Base-by-base conservation (phyloP, 2,888 invertebrate genomes). In the Pammene fasciana region DNA sequence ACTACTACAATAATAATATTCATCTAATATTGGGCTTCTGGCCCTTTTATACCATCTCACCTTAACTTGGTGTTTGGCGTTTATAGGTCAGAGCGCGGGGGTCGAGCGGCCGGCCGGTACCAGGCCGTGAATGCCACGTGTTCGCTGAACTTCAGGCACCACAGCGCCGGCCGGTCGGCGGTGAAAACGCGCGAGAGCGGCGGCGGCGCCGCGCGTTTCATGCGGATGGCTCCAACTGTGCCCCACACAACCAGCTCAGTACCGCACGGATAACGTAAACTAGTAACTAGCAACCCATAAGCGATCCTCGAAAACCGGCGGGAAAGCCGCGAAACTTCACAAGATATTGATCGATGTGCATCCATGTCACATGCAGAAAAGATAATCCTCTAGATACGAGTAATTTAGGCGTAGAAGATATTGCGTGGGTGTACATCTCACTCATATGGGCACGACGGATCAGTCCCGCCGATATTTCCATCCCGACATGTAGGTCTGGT, bases 141-240 rank as follows among this genome's bases (percentile, higher is more conserved):
- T 13, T 74, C 72, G 46, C 61, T 79, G 71, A 76, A 73, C 65
- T 80, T 48, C 71, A 87, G 73, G 78, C 83, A 81, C 86, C 86
- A 90, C 66, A 90, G 82, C 75, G 90, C 86, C 65, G 86, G 86
- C 67, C 88, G 85, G 75, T 86, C 78, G 67, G 78, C 89, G 68
- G 34, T 71, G 83, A 88, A 89, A 78, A 66, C 73, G 46, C 67
- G 73, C 74, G 73, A 57, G 48, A 38, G 14, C 52, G 56, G 65
- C 74, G 76, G 14, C 52, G 56, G 65, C 74, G 76, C 67, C 71
- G 83, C 78, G 18, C 89, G 87, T 62, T 81, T 78, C 75, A n/a
- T 76, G 60, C 89, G 87, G 72, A 84, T 78, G 71, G 13, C 75
- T 68, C 68, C 76, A 74, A 76, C 89, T 87, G 82, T 70, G 79